Conservation (phyloP, 35 echinoderm and acorn worm genomes). For the Heliocidaris erythrogramma region DNA sequence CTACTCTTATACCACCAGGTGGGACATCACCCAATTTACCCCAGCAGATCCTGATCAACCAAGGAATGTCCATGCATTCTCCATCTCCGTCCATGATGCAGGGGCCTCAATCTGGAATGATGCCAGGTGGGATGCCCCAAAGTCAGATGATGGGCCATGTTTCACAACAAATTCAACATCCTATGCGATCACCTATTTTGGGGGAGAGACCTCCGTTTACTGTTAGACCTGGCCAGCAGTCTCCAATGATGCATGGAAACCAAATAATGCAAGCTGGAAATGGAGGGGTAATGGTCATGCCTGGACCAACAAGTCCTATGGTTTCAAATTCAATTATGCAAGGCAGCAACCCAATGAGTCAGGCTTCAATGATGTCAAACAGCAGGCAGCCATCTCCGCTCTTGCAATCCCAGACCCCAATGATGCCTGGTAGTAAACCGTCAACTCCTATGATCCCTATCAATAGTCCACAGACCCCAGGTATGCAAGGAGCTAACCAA, state of each 20-base stretch:
- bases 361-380: slow-evolving; percentile 45
- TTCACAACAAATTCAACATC: slow-evolving; percentile 52
- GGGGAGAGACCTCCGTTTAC: too few relatives aligned
- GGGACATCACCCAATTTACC: slow-evolving; percentile 36
- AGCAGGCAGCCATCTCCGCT: slow-evolving; percentile 60
- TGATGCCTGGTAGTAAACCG: not conserved
- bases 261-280: slow-evolving; percentile 30
- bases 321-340: slow-evolving; percentile 54
- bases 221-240: slow-evolving; percentile 61
- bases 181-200: slow-evolving; percentile 33
- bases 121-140: slow-evolving; percentile 42
- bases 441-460: slow-evolving; percentile 37
- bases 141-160: slow-evolving; percentile 55
- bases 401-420: slow-evolving; percentile 42
- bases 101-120: slow-evolving; percentile 44
- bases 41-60: slow-evolving; percentile 1
- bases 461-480: slow-evolving; percentile 23
- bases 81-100: slow-evolving; percentile 36
- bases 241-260: slow-evolving; percentile 59
- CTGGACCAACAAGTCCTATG: slow-evolving; percentile 57
- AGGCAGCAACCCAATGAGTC: not conserved
- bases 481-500: not conserved
- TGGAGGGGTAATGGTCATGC: slow-evolving; percentile 15
- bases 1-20: not conserved
- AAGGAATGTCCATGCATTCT: slow-evolving; percentile 29